phyloP scores from a whole-genome alignment of 1,140 invertebrate genomes.

The Zaprionus lachaisei region DNA sequence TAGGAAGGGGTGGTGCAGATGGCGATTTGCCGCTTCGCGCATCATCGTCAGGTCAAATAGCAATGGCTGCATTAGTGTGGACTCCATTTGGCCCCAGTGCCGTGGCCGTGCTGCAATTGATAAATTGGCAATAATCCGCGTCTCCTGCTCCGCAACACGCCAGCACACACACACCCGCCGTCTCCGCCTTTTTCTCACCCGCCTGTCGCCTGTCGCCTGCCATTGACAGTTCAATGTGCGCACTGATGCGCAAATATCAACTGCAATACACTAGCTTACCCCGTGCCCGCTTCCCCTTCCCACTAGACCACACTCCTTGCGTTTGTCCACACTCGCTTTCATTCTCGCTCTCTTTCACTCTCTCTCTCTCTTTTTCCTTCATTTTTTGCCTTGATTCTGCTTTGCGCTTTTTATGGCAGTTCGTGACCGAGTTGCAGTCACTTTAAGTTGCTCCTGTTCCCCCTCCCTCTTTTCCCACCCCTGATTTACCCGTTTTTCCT shows the following conservation, averaged over 20 bases:
- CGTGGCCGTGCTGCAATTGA: conserved; percentile 66
- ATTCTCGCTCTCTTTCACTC: conserved; percentile 3
- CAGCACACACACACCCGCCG: conserved; percentile 31
- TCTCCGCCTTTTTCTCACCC: conserved; percentile 11
- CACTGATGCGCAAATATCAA: conserved; percentile 82
- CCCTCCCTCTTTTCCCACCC: conserved; percentile 12
- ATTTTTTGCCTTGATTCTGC: conserved; percentile 50
- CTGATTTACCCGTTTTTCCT: conserved; percentile 19
- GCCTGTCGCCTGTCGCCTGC: conserved; percentile 51
- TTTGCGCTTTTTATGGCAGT: conserved; percentile 78
- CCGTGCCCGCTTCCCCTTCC: conserved; percentile 4
- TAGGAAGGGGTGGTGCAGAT: not conserved
- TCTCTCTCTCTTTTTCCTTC: conserved; percentile 9
- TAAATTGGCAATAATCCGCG: conserved; percentile 67
- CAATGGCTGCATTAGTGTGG: conserved; percentile 69
- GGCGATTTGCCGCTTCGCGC: conserved; percentile 11
- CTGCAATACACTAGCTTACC: conserved; percentile 65
- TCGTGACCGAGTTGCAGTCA: conserved; percentile 79
- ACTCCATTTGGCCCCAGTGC: conserved; percentile 52
- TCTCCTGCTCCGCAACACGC: conserved; percentile 19
- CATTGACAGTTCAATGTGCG: conserved; percentile 82
- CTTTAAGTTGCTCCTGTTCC: conserved; percentile 59
- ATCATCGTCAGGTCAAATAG: conserved; percentile 55
- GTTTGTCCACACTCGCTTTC: conserved; percentile 36
- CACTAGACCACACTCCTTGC: not conserved